Conservation (phyloP, 2,113 vertebrate species). For the Sinosuthora webbiana region DNA sequence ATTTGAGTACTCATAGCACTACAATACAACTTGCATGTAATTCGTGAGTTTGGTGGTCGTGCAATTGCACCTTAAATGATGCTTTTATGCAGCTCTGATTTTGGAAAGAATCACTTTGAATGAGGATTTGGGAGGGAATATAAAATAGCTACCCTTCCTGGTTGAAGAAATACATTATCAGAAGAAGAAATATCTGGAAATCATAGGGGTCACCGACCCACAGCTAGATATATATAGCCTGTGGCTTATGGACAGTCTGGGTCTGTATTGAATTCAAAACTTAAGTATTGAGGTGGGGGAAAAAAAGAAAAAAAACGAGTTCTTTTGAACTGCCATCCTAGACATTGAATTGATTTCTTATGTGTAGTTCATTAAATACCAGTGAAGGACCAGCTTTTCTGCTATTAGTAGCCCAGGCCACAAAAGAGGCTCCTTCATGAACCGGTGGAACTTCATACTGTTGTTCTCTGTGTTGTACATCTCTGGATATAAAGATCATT, state of each 20-base stretch:
- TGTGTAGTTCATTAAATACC: background rate
- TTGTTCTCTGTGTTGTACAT: background rate
- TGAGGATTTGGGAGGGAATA: background rate
- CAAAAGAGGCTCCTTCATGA: background rate
- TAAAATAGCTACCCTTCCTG: background rate
- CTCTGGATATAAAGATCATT: background rate
- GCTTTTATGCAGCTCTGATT: background rate
- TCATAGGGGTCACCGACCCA: background rate
- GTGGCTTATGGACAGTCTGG: background rate
- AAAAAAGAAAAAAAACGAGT: rapidly evolving
- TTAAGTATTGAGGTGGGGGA: rapidly evolving
- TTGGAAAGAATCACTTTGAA: background rate
- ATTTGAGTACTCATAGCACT: background rate
- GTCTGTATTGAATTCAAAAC: background rate
- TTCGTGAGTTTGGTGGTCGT: background rate
- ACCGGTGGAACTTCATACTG: background rate
- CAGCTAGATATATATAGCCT: background rate
- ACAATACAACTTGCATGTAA: background rate
- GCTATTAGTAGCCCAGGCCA: background rate
- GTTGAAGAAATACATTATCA: background rate
- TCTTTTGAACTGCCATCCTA: background rate
- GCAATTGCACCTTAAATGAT: background rate
- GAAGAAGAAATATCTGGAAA: background rate
- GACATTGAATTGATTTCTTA: background rate
- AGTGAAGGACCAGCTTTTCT: background rate